phyloP scores from a whole-genome alignment of 2,797 vertebrate species.

The Ceyx erithaca region DNA sequence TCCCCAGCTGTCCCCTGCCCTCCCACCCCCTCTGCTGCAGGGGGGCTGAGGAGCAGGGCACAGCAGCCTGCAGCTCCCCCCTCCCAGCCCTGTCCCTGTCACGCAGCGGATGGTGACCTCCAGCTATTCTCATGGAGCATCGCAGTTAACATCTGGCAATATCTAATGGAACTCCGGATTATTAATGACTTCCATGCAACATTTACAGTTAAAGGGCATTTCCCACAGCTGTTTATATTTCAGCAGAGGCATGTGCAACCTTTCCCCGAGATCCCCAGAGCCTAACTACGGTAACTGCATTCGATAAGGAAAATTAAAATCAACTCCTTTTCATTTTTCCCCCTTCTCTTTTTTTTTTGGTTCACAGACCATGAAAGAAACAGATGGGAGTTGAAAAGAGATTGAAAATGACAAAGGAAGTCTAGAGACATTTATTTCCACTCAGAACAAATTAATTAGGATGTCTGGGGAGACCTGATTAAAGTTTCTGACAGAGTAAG shows the following conservation, averaged over 20 bases:
- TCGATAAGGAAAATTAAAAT: slow-evolving; percentile 55
- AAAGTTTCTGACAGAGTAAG: slow-evolving; percentile 26
- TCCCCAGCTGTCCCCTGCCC: too few species aligned
- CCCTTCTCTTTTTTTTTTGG: slow-evolving; percentile 18
- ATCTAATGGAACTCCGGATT: slow-evolving; percentile 51
- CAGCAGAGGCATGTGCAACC: slow-evolving; percentile 42
- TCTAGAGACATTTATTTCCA: slow-evolving; percentile 53
- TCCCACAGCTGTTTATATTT: slow-evolving; percentile 71
- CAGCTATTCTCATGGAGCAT: not conserved
- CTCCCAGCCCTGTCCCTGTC: not conserved
- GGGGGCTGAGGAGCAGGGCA: not conserved
- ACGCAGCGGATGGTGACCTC: not conserved
- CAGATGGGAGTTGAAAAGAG: slow-evolving; percentile 59
- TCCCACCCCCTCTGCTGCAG: rapidly evolving
- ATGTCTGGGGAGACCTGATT: slow-evolving; percentile 47
- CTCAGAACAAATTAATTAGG: slow-evolving; percentile 67
- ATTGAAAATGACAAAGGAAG: slow-evolving; percentile 63
- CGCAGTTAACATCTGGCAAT: slow-evolving; percentile 53
- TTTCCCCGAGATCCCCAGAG: slow-evolving; percentile 59
- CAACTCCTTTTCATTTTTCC: not conserved
- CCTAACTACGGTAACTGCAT: slow-evolving; percentile 30
- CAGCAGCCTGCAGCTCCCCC: rapidly evolving
- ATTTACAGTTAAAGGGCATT: slow-evolving; percentile 59
- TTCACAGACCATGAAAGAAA: slow-evolving; percentile 57
- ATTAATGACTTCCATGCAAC: slow-evolving; percentile 49